Base-by-base conservation (phyloP, 2,888 invertebrate genomes). In the Himalopsyche tibetana region DNA sequence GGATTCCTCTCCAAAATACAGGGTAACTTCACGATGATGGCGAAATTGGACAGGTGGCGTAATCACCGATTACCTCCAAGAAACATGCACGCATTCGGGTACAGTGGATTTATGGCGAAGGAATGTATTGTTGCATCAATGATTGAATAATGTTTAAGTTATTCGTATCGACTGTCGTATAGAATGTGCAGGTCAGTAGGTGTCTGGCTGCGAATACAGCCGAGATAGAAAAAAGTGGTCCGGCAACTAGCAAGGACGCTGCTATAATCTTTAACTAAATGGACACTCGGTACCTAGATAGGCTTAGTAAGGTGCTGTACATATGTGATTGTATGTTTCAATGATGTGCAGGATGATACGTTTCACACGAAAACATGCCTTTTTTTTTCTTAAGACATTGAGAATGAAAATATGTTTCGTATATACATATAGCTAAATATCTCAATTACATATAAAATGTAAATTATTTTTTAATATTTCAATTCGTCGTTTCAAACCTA, bases 151-250 rank as follows among this genome's bases (percentile, higher is more conserved):
- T 45, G 45, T 51, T 51, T 36, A 74, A 74, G n/a, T 15, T 51
- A 12, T 74, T 12, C 38, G 36, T 74, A 74, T 74, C 12, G 11
- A 69, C 17, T 69, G 19, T 69, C 69, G 28, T 69, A 69, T 11
- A 69, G n/a, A 74, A 74, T 74, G 74, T 36, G 74, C 74, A 36
- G 74, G 74, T 74, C 74, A 74, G 74, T 74, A 74, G 12, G 38
- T 38, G 74, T 15, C 74, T 74, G 74, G 74, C 38, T 74, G 74
- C 19, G 74, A 74, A 74, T 74, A 28, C 12, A 74, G 38, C 36
- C 36, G 38, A 74, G 12, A 38, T 74, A 74, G 74, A 74, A 74
- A 74, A 74, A 74, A 74, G 74, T 38, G 74, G 74, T 74, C 36
- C 15, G 74, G 12, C 74, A 74, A 74, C 74, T 74, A 36, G 74